Conservation (phyloP, 2,888 invertebrate genomes). For the Microchrysa polita region DNA sequence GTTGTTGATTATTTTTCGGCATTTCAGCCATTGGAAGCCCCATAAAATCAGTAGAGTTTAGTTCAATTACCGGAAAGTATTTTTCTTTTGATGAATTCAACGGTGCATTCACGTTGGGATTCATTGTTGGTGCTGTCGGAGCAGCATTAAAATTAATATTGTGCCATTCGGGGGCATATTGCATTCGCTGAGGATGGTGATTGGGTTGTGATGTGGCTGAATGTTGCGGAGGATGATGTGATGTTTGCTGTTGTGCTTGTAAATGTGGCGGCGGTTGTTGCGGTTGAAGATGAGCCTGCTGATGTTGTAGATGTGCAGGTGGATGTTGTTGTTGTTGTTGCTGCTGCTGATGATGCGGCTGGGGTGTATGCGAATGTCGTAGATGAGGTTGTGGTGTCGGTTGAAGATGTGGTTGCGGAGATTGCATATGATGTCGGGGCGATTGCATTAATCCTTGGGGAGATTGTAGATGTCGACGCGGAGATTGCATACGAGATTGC, state of each 20-base stretch:
- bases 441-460: slow-evolving; percentile 28
- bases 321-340: slow-evolving; percentile 59
- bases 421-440: slow-evolving; percentile 57
- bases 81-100: slow-evolving; percentile 59
- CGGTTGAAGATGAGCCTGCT: slow-evolving; percentile 51
- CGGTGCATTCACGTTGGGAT: slow-evolving; percentile 32
- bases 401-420: slow-evolving; percentile 52
- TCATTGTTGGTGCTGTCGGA: slow-evolving; percentile 47
- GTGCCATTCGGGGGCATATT: slow-evolving; percentile 27
- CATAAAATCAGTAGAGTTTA: slow-evolving; percentile 62
- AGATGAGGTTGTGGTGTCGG: slow-evolving; percentile 47
- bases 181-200: slow-evolving; percentile 26
- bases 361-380: slow-evolving; percentile 54
- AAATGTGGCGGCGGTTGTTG: slow-evolving; percentile 49
- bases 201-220: slow-evolving; percentile 55
- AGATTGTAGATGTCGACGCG: slow-evolving; percentile 57
- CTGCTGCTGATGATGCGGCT: slow-evolving; percentile 57
- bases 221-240: slow-evolving; percentile 48
- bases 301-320: slow-evolving; percentile 57
- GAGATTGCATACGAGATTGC: slow-evolving; percentile 58
- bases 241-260: slow-evolving; percentile 48
- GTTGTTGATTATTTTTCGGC: slow-evolving; percentile 50
- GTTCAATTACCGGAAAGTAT: slow-evolving; percentile 60
- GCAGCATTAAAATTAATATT: slow-evolving; percentile 52
- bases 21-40: slow-evolving; percentile 61